These are phyloP conservation scores for Apis mellifera DNA, from an alignment of 1,140 invertebrate species.

Conservation along the genomic window DNA sequence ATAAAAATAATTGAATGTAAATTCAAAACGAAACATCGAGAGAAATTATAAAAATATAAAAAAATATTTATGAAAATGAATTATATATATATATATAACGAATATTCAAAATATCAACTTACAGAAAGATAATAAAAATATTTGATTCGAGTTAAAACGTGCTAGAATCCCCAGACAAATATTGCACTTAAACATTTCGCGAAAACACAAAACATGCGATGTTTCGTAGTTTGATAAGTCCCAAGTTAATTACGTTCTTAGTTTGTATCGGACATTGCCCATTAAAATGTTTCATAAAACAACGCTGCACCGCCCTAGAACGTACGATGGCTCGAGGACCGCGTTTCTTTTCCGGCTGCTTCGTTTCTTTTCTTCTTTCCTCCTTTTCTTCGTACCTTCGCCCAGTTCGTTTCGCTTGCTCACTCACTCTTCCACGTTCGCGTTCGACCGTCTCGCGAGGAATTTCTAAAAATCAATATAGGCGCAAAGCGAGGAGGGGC, in stretches of 20 bases:
- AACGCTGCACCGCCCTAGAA: slow-evolving; percentile 29
- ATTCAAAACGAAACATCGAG: background rate
- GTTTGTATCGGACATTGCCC: slow-evolving; percentile 17
- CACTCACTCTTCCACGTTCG: slow-evolving; percentile 42
- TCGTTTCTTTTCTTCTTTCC: slow-evolving; percentile 53
- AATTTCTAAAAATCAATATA: slow-evolving; percentile 80
- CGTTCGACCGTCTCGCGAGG: slow-evolving; percentile 66
- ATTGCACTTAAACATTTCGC: background rate
- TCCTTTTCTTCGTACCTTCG: slow-evolving; percentile 24
- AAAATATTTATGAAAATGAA: slow-evolving; percentile 2
- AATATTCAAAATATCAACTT: background rate
- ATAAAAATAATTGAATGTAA: background rate
- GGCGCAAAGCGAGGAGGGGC: slow-evolving; percentile 60
- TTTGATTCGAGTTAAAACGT: background rate
- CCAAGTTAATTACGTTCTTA: slow-evolving; percentile 16
- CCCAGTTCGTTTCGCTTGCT: slow-evolving; percentile 40
- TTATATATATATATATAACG: slow-evolving; percentile 3
- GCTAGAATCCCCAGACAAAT: background rate
- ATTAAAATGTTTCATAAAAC: slow-evolving; percentile 33
- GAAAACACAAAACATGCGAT: background rate
- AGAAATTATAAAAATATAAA: background rate
- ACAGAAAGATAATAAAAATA: background rate
- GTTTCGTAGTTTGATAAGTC: slow-evolving; percentile 1
- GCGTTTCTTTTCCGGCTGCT: slow-evolving; percentile 50
- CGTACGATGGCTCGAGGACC: background rate